Conservation (phyloP, 2,797 vertebrate species). For the Scarus forsteni region DNA sequence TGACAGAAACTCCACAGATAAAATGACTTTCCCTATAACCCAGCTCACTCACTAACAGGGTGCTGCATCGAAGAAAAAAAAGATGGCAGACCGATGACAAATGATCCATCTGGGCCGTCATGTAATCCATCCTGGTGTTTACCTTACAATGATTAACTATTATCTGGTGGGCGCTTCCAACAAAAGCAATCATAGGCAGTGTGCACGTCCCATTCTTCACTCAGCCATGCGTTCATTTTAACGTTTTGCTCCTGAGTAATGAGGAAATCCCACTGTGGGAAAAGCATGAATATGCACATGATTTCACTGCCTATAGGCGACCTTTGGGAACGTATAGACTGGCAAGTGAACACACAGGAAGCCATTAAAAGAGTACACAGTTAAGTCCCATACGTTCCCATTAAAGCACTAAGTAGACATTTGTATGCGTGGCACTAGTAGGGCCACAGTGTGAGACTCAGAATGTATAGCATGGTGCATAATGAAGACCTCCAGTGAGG, state of each 20-base stretch:
- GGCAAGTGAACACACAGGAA: slow-evolving; percentile 27
- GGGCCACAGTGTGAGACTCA: slow-evolving; percentile 30
- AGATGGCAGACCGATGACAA: slow-evolving; percentile 43
- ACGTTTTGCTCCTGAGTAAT: slow-evolving; percentile 37
- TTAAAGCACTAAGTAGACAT: slow-evolving; percentile 37
- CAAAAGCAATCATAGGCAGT: slow-evolving; percentile 60
- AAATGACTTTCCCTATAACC: slow-evolving; percentile 20
- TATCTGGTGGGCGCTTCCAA: slow-evolving; percentile 47
- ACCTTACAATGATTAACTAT: slow-evolving; percentile 67
- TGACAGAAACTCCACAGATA: slow-evolving; percentile 30
- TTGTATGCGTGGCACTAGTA: slow-evolving; percentile 32
- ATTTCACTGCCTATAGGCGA: slow-evolving; percentile 32
- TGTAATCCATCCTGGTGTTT: slow-evolving; percentile 65
- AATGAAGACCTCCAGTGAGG: slow-evolving; percentile 36
- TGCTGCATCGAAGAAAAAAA: slow-evolving; percentile 11
- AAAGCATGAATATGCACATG: slow-evolving; percentile 49
- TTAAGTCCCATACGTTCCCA: slow-evolving; percentile 36
- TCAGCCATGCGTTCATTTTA: slow-evolving; percentile 20
- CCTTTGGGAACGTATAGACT: slow-evolving; percentile 44
- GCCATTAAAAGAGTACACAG: slow-evolving; percentile 44
- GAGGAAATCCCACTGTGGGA: slow-evolving; percentile 41
- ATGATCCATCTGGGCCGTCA: slow-evolving; percentile 50
- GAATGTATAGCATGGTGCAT: slow-evolving; percentile 10
- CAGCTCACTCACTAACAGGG: background rate
- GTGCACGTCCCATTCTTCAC: slow-evolving; percentile 51